Percentiles rank a stretch among this genome's conserved stretches.
Conservation (phyloP, 2,888 invertebrate species). For the Drosophila suboccidentalis region DNA sequence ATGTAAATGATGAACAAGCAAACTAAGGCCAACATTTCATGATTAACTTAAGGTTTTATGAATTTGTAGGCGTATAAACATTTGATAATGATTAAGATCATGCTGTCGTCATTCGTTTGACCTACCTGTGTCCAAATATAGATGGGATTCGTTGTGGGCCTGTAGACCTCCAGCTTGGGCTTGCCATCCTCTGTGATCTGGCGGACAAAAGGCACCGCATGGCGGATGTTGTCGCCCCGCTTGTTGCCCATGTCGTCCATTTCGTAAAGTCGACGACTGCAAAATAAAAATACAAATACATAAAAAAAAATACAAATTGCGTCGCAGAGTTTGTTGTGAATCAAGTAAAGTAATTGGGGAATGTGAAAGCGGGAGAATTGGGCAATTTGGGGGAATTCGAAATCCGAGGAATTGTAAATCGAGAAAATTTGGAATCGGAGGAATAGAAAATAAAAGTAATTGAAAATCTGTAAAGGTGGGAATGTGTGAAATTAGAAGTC, state of each 20-base stretch:
- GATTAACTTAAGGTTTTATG: background rate
- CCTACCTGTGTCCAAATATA: constrained; percentile 86
- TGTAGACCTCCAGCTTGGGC: constrained; percentile 87
- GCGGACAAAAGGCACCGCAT: constrained; percentile 88
- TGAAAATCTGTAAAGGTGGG: background rate
- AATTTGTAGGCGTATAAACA: constrained; percentile 12
- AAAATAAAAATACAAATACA: background rate
- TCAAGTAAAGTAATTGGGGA: background rate
- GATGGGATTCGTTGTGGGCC: constrained; percentile 87
- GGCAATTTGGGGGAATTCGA: background rate
- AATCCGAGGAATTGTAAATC: background rate
- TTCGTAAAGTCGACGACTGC: constrained; percentile 86
- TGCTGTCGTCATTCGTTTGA: constrained; percentile 40
- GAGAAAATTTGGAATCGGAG: background rate
- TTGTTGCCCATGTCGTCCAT: constrained; percentile 88
- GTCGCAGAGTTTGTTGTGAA: constrained; percentile 29
- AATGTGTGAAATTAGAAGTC: background rate
- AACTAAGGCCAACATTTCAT: background rate
- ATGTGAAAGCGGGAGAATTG: background rate
- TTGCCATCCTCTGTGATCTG: constrained; percentile 88
- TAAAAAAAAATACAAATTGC: constrained; percentile 41
- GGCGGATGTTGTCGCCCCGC: constrained; percentile 88
- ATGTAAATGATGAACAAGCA: too few relatives aligned
- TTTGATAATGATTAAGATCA: background rate
- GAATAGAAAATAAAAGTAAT: background rate